Evolutionary conservation across 1,140 invertebrate genomes (phyloP).

Genomic region (Nymphalis io): DNA sequence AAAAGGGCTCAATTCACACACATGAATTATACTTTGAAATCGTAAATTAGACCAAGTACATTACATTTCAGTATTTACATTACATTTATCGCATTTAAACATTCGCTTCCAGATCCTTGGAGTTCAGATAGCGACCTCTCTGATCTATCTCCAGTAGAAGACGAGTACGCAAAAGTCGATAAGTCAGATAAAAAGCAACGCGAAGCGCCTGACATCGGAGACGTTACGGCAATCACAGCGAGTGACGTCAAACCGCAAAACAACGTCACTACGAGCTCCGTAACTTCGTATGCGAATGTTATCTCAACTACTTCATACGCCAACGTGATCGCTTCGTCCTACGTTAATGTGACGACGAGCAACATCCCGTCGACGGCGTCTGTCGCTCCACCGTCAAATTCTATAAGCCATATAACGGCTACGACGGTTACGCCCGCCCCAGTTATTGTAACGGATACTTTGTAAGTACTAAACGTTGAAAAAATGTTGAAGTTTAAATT

Average conservation of each 20-base stretch:
- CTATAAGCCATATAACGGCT: conserved; percentile 21
- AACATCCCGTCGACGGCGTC: conserved; percentile 20
- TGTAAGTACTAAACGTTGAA: conserved; percentile 43
- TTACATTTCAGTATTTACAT: too few relatives aligned
- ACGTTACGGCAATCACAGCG: conserved; percentile 62
- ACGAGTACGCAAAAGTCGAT: conserved; percentile 74
- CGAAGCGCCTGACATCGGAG: conserved; percentile 69
- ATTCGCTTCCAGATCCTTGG: conserved; percentile 63
- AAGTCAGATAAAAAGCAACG: conserved; percentile 61
- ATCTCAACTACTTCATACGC: conserved; percentile 14
- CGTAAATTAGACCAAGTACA: too few relatives aligned
- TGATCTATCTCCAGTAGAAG: conserved; percentile 71
- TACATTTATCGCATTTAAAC: too few relatives aligned
- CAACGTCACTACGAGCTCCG: conserved; percentile 21
- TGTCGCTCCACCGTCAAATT: conserved; percentile 14
- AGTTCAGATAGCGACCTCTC: conserved; percentile 75
- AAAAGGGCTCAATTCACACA: too few relatives aligned
- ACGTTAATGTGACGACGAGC: conserved; percentile 25
- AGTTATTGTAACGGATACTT: conserved; percentile 41
- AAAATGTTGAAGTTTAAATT: too few relatives aligned
- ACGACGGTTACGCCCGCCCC: conserved; percentile 29
- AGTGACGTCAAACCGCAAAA: conserved; percentile 31
- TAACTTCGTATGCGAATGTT: conserved; percentile 19
- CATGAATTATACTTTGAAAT: too few relatives aligned
- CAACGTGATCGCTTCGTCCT: conserved; percentile 29